These are phyloP conservation scores for Oryzias curvinotus DNA, from an alignment of 2,113 vertebrate genomes.

Conservation along the genomic window DNA sequence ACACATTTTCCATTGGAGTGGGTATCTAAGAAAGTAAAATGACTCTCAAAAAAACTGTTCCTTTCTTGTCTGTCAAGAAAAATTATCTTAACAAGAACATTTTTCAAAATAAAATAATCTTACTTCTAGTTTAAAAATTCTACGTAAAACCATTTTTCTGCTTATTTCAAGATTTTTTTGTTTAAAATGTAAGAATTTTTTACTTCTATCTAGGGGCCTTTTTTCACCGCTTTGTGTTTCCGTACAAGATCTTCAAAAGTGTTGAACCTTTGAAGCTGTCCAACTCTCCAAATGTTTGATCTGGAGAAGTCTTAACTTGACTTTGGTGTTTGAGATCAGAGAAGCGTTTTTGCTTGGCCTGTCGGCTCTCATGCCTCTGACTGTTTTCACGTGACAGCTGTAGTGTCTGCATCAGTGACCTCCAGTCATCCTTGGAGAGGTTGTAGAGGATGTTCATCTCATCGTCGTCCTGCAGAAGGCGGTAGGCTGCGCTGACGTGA, in stretches of 20 bases:
- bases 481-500: conserved; percentile 93
- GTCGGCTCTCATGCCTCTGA: background rate
- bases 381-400: conserved; percentile 1
- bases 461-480: conserved; percentile 95
- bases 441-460: conserved; percentile 99
- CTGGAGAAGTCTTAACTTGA: conserved; percentile 6
- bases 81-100: too few relatives aligned
- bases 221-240: conserved; percentile 30
- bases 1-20: too few relatives aligned
- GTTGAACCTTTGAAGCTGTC: conserved; percentile 31
- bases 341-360: background rate
- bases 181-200: too few relatives aligned
- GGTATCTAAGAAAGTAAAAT: too few relatives aligned
- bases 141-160: too few relatives aligned
- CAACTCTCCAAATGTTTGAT: conserved; percentile 10
- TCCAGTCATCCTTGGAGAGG: conserved; percentile 98
- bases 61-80: too few relatives aligned
- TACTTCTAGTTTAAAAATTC: too few relatives aligned
- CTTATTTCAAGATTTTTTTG: too few relatives aligned
- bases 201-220: background rate
- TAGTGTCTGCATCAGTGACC: conserved; percentile 72
- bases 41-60: too few relatives aligned
- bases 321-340: background rate
- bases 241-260: conserved; percentile 21
- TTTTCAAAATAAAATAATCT: too few relatives aligned